phyloP scores from a whole-genome alignment of 2,888 invertebrate species.

The Amiota minor region DNA sequence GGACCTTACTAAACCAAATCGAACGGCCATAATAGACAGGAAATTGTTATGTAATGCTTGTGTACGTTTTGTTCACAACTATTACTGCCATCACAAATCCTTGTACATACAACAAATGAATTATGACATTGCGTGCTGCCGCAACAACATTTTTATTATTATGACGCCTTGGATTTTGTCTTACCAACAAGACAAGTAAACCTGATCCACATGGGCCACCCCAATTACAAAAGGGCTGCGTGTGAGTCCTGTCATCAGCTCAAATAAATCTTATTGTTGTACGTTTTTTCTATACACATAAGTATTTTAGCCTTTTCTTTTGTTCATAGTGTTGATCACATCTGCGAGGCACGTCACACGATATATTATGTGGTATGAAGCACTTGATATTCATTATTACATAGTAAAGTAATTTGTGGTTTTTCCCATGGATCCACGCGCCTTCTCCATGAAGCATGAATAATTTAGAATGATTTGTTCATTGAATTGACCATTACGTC shows the following conservation, averaged over 20 bases:
- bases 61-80: slow-evolving; percentile 43
- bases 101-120: slow-evolving; percentile 16
- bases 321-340: not conserved
- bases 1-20: not conserved
- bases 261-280: slow-evolving; percentile 52
- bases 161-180: too few relatives aligned
- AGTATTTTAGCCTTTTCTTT: not conserved
- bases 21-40: slow-evolving; percentile 37
- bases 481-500: not conserved
- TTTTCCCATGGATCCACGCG: not conserved
- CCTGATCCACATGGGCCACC: too few relatives aligned
- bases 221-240: not conserved
- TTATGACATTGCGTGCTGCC: slow-evolving; percentile 18
- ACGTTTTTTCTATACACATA: too few relatives aligned
- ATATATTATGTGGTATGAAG: not conserved
- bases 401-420: slow-evolving; percentile 65
- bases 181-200: too few relatives aligned
- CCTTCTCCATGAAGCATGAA: not conserved
- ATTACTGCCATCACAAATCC: slow-evolving; percentile 44
- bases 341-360: not conserved
- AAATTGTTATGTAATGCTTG: slow-evolving; percentile 51
- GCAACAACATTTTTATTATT: not conserved
- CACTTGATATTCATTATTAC: slow-evolving; percentile 52
- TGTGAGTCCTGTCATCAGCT: slow-evolving; percentile 40
- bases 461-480: slow-evolving; percentile 14